Conservation (phyloP, 2,888 invertebrate species). For the Podotricha telesiphe region DNA sequence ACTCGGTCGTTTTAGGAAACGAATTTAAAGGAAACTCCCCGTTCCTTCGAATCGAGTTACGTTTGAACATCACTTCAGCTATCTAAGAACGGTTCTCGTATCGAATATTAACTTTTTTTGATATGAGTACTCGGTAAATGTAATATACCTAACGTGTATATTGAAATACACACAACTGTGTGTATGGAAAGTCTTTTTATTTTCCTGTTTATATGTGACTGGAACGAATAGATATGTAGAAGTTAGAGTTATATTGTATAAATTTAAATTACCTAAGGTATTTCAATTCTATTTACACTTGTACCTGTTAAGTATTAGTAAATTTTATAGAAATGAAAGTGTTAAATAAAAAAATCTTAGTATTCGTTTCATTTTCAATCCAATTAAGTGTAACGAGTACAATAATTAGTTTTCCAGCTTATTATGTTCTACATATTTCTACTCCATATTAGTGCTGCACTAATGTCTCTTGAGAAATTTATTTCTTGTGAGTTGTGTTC, state of each 20-base stretch:
- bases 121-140: conserved; percentile 26
- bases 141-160: conserved; percentile 28
- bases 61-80: conserved; percentile 29
- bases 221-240: too few relatives aligned
- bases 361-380: not conserved
- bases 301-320: too few relatives aligned
- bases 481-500: conserved; percentile 33
- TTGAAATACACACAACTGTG: too few relatives aligned
- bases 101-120: conserved; percentile 37
- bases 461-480: conserved; percentile 41
- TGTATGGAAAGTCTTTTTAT: not conserved
- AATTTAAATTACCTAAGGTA: too few relatives aligned
- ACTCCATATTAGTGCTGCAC: conserved; percentile 33
- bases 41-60: conserved; percentile 42
- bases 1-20: conserved; percentile 46
- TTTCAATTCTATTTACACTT: too few relatives aligned
- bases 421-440: not conserved
- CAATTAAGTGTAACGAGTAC: not conserved
- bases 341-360: too few relatives aligned
- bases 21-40: conserved; percentile 41
- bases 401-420: too few relatives aligned
- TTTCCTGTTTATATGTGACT: too few relatives aligned
- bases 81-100: conserved; percentile 30
- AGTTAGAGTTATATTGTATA: too few relatives aligned
- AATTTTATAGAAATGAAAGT: too few relatives aligned